Percentiles rank a stretch among this genome's conserved stretches.
These are phyloP conservation scores for Mizuhopecten yessoensis DNA, from an alignment of 1,140 invertebrate species.

Conservation along the genomic window DNA sequence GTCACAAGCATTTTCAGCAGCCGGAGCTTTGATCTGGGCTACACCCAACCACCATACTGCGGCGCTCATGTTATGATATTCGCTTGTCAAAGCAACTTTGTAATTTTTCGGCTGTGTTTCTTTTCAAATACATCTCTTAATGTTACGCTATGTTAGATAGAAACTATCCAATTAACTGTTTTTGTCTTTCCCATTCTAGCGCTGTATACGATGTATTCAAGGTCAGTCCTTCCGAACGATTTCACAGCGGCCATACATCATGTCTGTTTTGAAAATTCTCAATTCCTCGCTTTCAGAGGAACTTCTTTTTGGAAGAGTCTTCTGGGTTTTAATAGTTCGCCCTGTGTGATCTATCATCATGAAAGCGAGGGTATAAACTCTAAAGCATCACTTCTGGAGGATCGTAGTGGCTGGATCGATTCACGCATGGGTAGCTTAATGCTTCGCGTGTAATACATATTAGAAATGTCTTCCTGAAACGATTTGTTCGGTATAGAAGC, in stretches of 20 bases:
- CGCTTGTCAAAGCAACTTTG: neutral
- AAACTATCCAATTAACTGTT: neutral
- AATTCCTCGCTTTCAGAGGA: neutral
- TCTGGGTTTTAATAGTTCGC: neutral
- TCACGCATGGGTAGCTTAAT: neutral
- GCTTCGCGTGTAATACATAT: neutral
- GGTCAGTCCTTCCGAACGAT: neutral
- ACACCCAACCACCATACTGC: neutral
- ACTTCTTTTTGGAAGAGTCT: neutral
- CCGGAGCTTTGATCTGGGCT: neutral
- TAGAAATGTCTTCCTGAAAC: neutral
- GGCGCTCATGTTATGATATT: neutral
- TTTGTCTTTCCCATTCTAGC: neutral
- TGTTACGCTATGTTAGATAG: neutral
- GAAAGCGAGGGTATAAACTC: neutral
- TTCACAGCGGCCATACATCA: neutral
- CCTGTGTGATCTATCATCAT: neutral
- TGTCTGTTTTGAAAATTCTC: conserved; percentile 27
- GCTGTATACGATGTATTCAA: neutral
- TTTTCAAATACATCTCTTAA: neutral
- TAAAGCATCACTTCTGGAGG: neutral
- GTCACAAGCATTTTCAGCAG: too few species aligned
- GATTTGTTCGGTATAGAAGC: neutral
- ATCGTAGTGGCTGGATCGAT: neutral
- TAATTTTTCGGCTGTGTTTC: neutral